Base-by-base conservation (phyloP, 1,140 invertebrate genomes). In the Lordiphosa clarofinis region DNA sequence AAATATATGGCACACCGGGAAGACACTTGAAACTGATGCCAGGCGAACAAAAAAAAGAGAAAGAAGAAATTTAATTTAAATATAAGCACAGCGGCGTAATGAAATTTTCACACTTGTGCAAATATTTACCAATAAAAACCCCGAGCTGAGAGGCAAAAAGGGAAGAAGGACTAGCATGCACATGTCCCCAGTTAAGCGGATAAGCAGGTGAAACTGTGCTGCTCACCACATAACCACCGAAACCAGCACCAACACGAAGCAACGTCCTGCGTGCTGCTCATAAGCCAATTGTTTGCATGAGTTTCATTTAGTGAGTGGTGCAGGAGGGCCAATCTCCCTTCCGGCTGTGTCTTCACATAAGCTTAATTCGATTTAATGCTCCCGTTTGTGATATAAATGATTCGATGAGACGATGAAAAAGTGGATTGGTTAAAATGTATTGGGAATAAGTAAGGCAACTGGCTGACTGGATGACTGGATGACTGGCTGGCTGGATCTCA, bases 51-150 rank as follows among this genome's bases (percentile, higher is more conserved):
- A 47, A 46, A 11, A 33, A 36, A 35, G 15, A 67, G 65, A 63
- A 53, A 67, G 62, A 72, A 84, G 72, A 87, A 87, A 87, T 78
- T 82, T 87, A 84, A 87, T 87, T 87, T 87, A 87, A 87, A 87
- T 87, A 87, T 86, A 87, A 81, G 84, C 79, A 87, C 59, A 76
- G 75, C 58, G 64, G 71, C 72, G 78, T 87, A 87, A 87, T 87
- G 84, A 87, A 87, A 87, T 87, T 87, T 87, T 87, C 84, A 86
- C 84, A 87, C 84, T 87, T 87, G 84, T 87, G 84, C 78, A 87
- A 87, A 87, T 87, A 87, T 87, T 87, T 87, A 79, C 75, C 73
- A 81, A 86, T 86, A 86, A 79, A 74, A 74, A 55, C 62, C 46
- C 48, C 13, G 44, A 36, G 42, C 9, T 21, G 10, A 19, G 36